These are phyloP conservation scores for Trogon melanurus DNA, from an alignment of 2,113 vertebrate genomes.

Conservation along the genomic window DNA sequence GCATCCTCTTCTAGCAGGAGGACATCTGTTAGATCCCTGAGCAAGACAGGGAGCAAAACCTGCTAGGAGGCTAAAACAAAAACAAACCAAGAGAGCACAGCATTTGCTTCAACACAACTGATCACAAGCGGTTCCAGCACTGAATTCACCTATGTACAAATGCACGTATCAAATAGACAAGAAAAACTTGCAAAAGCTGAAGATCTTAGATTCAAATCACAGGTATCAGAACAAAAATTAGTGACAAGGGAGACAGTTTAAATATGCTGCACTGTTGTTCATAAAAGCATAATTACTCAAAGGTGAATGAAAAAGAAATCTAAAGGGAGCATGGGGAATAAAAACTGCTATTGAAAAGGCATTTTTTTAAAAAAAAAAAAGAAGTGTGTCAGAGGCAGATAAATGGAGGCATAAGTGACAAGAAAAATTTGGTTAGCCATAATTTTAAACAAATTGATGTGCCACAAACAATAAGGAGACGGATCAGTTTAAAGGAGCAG, in stretches of 20 bases:
- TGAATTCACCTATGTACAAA: neutral
- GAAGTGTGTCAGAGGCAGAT: neutral
- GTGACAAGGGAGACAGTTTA: neutral
- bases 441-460: neutral
- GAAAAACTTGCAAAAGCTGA: neutral
- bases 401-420: neutral
- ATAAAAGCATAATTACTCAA: neutral
- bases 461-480: neutral
- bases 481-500: neutral
- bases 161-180: neutral
- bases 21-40: neutral
- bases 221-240: neutral
- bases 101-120: neutral
- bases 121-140: neutral
- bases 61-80: neutral
- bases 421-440: neutral
- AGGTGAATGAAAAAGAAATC: neutral
- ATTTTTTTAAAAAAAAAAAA: neutral
- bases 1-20: neutral
- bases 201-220: neutral
- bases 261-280: neutral
- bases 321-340: rapidly evolving
- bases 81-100: neutral
- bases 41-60: neutral
- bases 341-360: neutral